Conservation (phyloP, 2,113 vertebrate species). For the Syngnathoides biaculeatus region DNA sequence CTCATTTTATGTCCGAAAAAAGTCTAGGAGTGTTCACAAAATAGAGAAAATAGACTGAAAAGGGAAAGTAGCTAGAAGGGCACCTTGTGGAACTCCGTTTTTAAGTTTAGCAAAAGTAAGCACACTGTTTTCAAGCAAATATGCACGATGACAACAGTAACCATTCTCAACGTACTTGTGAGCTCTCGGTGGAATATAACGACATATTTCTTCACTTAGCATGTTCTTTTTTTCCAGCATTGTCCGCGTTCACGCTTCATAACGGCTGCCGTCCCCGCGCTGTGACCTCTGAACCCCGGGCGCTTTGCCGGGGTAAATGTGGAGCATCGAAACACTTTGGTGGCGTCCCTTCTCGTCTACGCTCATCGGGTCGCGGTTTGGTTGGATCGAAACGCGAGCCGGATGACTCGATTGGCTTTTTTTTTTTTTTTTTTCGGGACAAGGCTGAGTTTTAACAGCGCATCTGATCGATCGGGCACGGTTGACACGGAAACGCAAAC, state of each 20-base stretch:
- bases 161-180: background rate
- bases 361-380: background rate
- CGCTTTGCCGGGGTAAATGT: background rate
- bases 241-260: background rate
- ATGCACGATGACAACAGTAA: background rate
- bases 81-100: background rate
- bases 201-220: background rate
- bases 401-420: too few species aligned
- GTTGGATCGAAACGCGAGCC: too few species aligned
- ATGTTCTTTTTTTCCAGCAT: background rate
- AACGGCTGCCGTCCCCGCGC: conserved; percentile 3
- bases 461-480: too few species aligned
- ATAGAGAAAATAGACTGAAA: too few species aligned
- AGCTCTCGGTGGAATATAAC: background rate
- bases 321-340: too few species aligned
- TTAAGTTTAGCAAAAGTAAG: background rate
- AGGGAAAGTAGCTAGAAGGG: background rate
- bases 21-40: too few species aligned
- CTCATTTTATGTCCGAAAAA: too few species aligned
- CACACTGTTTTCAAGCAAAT: background rate
- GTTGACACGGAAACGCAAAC: too few species aligned
- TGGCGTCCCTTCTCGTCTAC: too few species aligned
- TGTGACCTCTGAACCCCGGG: conserved; percentile 26
- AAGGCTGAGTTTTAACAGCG: too few species aligned
- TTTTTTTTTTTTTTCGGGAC: too few species aligned